These are phyloP conservation scores for Umimayanthus chanpuru DNA, from an alignment of 92 coral and sea anemone genomes.

Conservation along the genomic window DNA sequence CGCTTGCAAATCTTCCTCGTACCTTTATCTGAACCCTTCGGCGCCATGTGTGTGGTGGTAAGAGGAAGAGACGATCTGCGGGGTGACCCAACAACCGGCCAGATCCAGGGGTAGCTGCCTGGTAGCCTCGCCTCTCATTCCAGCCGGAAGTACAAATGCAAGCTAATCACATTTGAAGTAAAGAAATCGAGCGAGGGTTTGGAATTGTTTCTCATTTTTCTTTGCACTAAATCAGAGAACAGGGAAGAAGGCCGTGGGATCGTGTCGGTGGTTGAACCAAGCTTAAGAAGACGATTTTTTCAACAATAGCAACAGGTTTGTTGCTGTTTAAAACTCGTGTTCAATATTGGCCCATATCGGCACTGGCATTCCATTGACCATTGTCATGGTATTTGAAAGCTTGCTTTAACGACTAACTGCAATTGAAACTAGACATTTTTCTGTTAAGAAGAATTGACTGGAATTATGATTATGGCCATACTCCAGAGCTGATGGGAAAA, in stretches of 20 bases:
- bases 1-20: background rate
- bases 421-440: background rate
- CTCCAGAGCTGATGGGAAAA: constrained; percentile 13
- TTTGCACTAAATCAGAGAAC: background rate
- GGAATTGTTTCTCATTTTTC: too few relatives aligned
- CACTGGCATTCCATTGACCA: background rate
- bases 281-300: background rate
- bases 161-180: too few relatives aligned
- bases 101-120: constrained; percentile 4
- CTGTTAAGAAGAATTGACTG: background rate
- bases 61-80: constrained; percentile 66
- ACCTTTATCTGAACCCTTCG: constrained; percentile 70
- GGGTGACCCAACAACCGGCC: constrained; percentile 67
- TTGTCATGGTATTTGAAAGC: background rate
- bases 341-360: too few relatives aligned
- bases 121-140: constrained; percentile 14
- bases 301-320: too few relatives aligned
- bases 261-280: background rate
- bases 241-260: background rate
- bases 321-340: too few relatives aligned
- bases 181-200: too few relatives aligned
- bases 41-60: constrained; percentile 95
- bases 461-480: background rate
- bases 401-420: background rate
- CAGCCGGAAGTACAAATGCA: constrained; percentile 3